Evolutionary conservation across 2,888 invertebrate genomes (phyloP), one percentile per base, ranked within the genome.

Genomic region (Epistrophe grossulariae): DNA sequence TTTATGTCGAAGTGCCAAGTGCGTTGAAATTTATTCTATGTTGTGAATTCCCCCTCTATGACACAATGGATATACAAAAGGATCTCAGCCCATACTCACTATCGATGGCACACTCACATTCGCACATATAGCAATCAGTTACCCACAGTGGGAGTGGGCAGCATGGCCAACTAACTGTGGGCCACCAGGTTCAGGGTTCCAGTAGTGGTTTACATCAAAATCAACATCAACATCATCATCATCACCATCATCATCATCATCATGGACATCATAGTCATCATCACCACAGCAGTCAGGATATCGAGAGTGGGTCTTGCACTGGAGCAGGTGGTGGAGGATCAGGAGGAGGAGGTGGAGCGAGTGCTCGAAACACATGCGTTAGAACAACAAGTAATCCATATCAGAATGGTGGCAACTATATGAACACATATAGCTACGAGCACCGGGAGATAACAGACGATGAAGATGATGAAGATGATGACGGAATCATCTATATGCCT

Each of bases 41-140:
- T 92, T 98, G 97, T 91, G 98, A 98, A 92, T 97, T 96, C 90
- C 98, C 98, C 0, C 94, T 98, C 79, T 98, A 98, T 91, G 96
- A 98, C 91, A 94, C 94, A 6, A 93, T 95, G 90, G 95, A 96
- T 31, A 95, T 92, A 31, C 91, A 92, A 35, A 92, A 92, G 89
- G 92, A 93, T 81, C 89, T 91, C 31, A 92, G 93, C 71, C 92
- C 93, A 6, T 92, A 93, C 72, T 92, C 93, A 38, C 89, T 93
- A 68, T 93, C 93, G 24, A 90, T 93, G 84, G 92, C 93, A 45
- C 92, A 91, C 73, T 93, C 93, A 1, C 92, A 93, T 83, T 93
- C 93, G 68, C 93, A 93, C 89, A 93, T 93, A 91, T 93, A 93
- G 92, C 93, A 93, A 90, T 92, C 93, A 91, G 91, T 91, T 89